A percentile compares a stretch with the other conserved stretches of the same genome.
Conservation (phyloP, 2,888 invertebrate species). For the Macrophya alboannulata region DNA sequence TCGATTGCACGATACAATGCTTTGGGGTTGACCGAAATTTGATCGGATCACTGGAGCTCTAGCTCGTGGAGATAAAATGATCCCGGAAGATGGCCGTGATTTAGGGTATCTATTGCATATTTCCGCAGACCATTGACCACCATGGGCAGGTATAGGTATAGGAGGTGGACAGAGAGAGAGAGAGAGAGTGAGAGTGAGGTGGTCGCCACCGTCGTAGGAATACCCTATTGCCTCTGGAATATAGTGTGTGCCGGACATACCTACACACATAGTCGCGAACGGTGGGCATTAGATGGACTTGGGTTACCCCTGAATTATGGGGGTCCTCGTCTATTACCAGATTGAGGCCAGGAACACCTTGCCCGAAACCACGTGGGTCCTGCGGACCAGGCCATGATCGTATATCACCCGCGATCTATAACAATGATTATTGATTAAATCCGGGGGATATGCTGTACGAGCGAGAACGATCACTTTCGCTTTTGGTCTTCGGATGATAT, state of each 20-base stretch:
- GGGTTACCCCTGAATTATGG: conserved; percentile 66
- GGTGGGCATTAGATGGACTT: conserved; percentile 65
- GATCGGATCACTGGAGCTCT: not conserved
- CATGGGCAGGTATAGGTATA: not conserved
- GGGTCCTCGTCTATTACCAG: conserved; percentile 68
- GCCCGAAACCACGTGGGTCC: conserved; percentile 43
- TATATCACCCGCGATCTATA: conserved; percentile 2
- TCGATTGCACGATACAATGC: conserved; percentile 10
- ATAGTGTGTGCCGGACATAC: conserved; percentile 2
- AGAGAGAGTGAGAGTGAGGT: too few species aligned
- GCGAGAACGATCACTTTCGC: not conserved
- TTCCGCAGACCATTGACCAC: conserved; percentile 20
- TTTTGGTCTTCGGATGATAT: not conserved
- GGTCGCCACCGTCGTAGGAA: not conserved
- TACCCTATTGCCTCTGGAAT: not conserved
- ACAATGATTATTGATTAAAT: conserved; percentile 50
- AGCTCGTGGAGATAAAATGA: not conserved
- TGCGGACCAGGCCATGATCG: conserved; percentile 6
- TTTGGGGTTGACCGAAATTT: conserved; percentile 33
- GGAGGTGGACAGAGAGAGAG: not conserved
- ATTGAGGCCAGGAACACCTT: conserved; percentile 67
- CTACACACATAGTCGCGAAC: not conserved
- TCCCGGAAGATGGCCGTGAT: conserved; percentile 21
- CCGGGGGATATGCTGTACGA: not conserved
- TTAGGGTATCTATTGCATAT: conserved; percentile 25